phyloP scores from a whole-genome alignment of 2,797 vertebrate species.

The Parotocinclus haroldoi region DNA sequence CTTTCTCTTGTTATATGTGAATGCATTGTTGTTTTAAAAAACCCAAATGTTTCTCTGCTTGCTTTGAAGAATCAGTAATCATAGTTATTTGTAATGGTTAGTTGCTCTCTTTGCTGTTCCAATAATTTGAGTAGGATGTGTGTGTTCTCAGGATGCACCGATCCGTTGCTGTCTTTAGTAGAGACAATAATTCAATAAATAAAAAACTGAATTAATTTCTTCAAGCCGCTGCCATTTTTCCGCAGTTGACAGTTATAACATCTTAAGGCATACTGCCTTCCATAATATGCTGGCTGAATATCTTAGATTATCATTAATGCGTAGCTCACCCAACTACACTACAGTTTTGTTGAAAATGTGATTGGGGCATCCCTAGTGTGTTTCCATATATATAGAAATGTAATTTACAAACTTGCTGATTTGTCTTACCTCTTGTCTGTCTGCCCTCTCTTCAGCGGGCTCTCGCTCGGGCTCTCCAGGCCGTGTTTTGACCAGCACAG shows the following conservation, averaged over 20 bases:
- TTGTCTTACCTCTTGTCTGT: constrained; percentile 3
- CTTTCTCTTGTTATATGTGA: constrained; percentile 16
- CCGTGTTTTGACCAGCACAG: constrained; percentile 88
- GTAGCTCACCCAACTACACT: too few relatives aligned
- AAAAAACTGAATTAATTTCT: too few relatives aligned
- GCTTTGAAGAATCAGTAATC: constrained; percentile 10
- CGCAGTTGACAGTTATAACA: too few relatives aligned
- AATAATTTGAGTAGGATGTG: constrained; percentile 1
- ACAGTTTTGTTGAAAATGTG: too few relatives aligned
- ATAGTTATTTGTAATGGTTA: constrained; percentile 4
- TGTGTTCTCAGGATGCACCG: background rate
- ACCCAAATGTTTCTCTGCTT: background rate
- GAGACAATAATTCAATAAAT: too few relatives aligned
- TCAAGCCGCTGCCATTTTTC: too few relatives aligned
- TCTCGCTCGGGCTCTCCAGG: constrained; percentile 95
- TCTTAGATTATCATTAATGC: too few relatives aligned
- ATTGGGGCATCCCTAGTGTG: too few relatives aligned
- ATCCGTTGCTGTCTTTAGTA: too few relatives aligned
- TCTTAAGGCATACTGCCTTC: too few relatives aligned
- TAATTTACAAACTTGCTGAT: too few relatives aligned
- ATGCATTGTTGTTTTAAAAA: background rate
- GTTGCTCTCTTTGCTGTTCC: constrained; percentile 16
- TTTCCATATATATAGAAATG: background rate
- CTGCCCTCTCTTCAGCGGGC: constrained; percentile 74
- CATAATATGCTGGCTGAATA: too few relatives aligned